Conservation (phyloP, 1,140 invertebrate genomes). For the Calliopsis andreniformis region DNA sequence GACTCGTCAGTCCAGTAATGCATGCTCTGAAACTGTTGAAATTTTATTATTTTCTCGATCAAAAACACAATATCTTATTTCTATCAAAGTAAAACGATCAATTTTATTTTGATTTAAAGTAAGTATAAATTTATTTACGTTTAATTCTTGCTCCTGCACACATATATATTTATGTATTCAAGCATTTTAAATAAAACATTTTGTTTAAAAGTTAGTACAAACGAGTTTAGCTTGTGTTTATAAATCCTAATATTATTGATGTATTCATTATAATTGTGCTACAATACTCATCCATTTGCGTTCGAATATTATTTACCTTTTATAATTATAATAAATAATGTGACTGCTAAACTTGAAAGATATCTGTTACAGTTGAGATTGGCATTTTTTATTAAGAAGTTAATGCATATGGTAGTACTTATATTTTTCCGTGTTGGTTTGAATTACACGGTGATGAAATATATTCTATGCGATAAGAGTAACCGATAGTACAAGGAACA, state of each 20-base stretch:
- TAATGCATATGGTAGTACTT: background rate
- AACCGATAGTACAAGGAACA: slow-evolving; percentile 43
- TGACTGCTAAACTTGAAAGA: background rate
- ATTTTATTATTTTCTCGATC: background rate
- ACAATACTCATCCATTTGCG: no score
- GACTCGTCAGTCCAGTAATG: slow-evolving; percentile 2
- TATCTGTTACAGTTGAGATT: background rate
- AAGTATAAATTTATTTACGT: no score
- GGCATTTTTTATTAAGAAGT: background rate
- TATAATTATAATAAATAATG: background rate
- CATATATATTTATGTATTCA: background rate
- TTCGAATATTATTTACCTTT: no score
- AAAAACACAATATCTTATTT: background rate
- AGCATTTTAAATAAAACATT: no score
- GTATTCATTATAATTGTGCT: background rate
- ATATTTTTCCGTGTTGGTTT: slow-evolving; percentile 8
- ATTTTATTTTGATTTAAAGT: background rate
- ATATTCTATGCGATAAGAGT: slow-evolving; percentile 54
- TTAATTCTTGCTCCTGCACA: no score
- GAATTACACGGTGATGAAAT: slow-evolving; percentile 31
- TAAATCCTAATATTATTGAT: no score
- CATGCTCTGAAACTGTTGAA: slow-evolving; percentile 7
- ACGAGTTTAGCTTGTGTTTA: no score
- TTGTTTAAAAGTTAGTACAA: no score
- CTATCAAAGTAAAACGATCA: no score